These are phyloP conservation scores for Selenia dentaria DNA, from an alignment of 2,888 invertebrate species.

Conservation along the genomic window DNA sequence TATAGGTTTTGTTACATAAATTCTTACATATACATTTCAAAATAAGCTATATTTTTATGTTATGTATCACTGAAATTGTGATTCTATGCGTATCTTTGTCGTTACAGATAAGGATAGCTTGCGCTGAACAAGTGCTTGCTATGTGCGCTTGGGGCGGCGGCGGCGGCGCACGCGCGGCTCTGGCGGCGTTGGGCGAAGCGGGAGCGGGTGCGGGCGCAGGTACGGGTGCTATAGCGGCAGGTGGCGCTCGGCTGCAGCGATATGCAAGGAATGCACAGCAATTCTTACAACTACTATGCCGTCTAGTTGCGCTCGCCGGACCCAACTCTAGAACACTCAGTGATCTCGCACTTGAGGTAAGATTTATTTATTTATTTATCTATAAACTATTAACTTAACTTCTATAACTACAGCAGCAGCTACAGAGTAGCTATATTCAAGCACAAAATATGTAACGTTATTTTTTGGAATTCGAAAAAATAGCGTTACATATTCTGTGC, in stretches of 20 bases:
- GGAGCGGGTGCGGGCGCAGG: conserved; percentile 79
- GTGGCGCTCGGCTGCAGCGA: conserved; percentile 59
- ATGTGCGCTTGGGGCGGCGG: conserved; percentile 93
- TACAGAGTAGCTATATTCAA: too few relatives aligned
- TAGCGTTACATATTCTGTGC: too few relatives aligned
- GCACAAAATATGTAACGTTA: too few relatives aligned
- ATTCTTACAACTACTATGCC: conserved; percentile 89
- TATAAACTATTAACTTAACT: too few relatives aligned
- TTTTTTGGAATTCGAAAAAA: too few relatives aligned
- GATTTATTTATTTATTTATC: too few relatives aligned
- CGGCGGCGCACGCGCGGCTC: conserved; percentile 67
- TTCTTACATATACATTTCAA: too few relatives aligned
- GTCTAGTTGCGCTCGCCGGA: conserved; percentile 88
- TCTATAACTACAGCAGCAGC: too few relatives aligned
- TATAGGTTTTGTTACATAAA: too few relatives aligned
- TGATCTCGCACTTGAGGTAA: conserved; percentile 66
- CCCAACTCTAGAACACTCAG: conserved; percentile 89
- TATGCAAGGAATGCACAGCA: conserved; percentile 91
- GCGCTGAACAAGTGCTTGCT: conserved; percentile 93
- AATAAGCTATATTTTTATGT: too few relatives aligned
- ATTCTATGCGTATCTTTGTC: too few relatives aligned
- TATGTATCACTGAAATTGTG: too few relatives aligned
- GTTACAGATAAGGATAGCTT: conserved; percentile 87
- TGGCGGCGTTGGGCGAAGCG: conserved; percentile 62
- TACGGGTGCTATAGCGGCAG: conserved; percentile 56